A percentile compares a stretch with the other conserved stretches of the same genome.
Conservation (phyloP, 2,113 vertebrate species). For the Sphyrna mokarran region DNA sequence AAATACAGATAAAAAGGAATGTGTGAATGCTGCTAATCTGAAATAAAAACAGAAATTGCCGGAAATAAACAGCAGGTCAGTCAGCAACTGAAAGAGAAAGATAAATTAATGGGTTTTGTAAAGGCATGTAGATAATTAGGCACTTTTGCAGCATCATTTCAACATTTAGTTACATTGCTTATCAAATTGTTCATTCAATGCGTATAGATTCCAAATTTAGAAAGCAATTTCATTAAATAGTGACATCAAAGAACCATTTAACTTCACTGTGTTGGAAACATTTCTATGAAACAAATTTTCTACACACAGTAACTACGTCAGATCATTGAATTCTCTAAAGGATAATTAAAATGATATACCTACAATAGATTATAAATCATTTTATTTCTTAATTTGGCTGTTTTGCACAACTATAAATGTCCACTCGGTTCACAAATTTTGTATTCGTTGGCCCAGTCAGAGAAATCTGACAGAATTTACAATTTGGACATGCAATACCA, state of each 20-base stretch:
- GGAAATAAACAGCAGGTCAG: not conserved
- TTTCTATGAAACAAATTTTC: not conserved
- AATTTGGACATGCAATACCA: not conserved
- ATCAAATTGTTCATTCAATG: not conserved
- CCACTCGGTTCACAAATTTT: not conserved
- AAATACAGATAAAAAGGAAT: not conserved
- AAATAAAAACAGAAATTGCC: not conserved
- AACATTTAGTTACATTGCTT: not conserved
- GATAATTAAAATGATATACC: not conserved
- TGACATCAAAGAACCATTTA: not conserved
- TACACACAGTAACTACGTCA: not conserved
- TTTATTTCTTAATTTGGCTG: not conserved
- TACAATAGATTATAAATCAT: not conserved
- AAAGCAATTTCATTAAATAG: not conserved
- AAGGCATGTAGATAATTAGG: not conserved
- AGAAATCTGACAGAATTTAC: not conserved
- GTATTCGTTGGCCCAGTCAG: not conserved
- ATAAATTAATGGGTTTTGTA: not conserved
- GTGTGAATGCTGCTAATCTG: not conserved
- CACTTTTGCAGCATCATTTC: not conserved
- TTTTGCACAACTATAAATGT: not conserved
- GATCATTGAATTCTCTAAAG: not conserved
- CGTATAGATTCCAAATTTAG: not conserved
- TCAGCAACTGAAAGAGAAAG: constrained; percentile 1
- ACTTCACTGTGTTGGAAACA: not conserved